Evolutionary conservation across 2,888 invertebrate species (phyloP), one percentile per base, ranked within the genome.

Genomic region (Branchellion lobata): DNA sequence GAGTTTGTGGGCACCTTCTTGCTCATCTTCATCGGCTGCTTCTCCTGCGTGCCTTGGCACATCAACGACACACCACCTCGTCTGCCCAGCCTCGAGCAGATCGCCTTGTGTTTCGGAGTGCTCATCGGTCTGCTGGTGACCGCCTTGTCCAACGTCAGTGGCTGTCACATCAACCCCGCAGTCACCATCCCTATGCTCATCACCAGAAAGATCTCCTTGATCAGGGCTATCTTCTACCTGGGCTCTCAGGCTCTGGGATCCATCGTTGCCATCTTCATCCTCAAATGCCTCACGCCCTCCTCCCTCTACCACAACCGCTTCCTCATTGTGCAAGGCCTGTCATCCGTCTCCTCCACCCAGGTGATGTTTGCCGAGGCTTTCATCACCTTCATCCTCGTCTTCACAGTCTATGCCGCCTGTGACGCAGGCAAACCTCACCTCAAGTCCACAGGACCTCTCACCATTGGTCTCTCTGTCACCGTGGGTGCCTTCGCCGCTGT

Each of bases 131-230:
- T 94, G 80, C 90, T 95, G 85, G 95, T 86, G 77, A 89, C 94
- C 93, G 90, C 92, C 76, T 91, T 94, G 83, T 94, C 94, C 1
- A 94, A 94, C 88, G 91, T 94, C 78, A 94, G 94, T 80, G 95
- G 95, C 1, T 94, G 93, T 14, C 95, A 95, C 88, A 90, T 96
- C 81, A 96, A 96, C 90, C 96, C 96, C 0, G 95, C 96, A 0
- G 94, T 96, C 65, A 95, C 95, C 2, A 72, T 93, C 81, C 94
- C 95, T 78, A 91, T 94, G 89, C 92, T 93, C 84, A 91, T 94
- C 83, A 92, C 94, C 73, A 90, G 94, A 82, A 92, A 92, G 85
- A 93, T 96, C 84, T 93, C 94, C 80, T 11, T 81, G 36, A 68
- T 78, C 33, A 79, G 81, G 1, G 57, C 53, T 5, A 0, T 81